A percentile compares a stretch with the other conserved stretches of the same genome.
Evolutionary conservation across 1,140 invertebrate species (phyloP).

Genomic region (Drosophila busckii): DNA sequence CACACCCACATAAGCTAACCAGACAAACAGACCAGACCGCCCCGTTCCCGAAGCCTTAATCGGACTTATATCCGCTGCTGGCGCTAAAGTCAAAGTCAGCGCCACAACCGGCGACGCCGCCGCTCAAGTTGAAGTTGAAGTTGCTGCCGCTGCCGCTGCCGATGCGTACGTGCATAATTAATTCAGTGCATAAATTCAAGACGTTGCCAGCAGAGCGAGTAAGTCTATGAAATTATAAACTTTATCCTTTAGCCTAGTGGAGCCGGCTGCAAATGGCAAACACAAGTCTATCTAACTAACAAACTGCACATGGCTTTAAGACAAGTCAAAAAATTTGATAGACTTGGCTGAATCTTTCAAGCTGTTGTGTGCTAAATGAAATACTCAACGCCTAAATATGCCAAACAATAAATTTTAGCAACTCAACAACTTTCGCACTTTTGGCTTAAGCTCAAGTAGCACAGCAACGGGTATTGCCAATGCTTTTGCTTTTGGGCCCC

Average conservation of each 20-base stretch:
- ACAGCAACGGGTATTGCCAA: no score
- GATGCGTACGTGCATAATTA: constrained; percentile 77
- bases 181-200: constrained; percentile 75
- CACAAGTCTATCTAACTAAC: constrained; percentile 21
- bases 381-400: no score
- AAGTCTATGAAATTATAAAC: constrained; percentile 74
- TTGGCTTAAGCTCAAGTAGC: no score
- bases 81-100: constrained; percentile 18
- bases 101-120: constrained; percentile 14
- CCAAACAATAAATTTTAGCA: not conserved
- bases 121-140: constrained; percentile 13
- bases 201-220: constrained; percentile 41
- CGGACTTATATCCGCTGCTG: constrained; percentile 4
- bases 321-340: constrained; percentile 65
- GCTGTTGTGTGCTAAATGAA: no score
- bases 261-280: constrained; percentile 35
- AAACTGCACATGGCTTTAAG: constrained; percentile 46
- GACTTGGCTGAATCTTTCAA: constrained; percentile 10
- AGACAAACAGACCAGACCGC: constrained; percentile 41
- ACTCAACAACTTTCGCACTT: constrained; percentile 20
- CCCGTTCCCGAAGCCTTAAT: not conserved
- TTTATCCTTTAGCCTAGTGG: constrained; percentile 52
- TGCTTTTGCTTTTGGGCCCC: constrained; percentile 31
- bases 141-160: constrained; percentile 11
- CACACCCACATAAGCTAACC: constrained; percentile 61